Evolutionary conservation across 2,797 vertebrate species (phyloP), one percentile per base, ranked within the genome.

Genomic region (Dicrostonyx torquatus): DNA sequence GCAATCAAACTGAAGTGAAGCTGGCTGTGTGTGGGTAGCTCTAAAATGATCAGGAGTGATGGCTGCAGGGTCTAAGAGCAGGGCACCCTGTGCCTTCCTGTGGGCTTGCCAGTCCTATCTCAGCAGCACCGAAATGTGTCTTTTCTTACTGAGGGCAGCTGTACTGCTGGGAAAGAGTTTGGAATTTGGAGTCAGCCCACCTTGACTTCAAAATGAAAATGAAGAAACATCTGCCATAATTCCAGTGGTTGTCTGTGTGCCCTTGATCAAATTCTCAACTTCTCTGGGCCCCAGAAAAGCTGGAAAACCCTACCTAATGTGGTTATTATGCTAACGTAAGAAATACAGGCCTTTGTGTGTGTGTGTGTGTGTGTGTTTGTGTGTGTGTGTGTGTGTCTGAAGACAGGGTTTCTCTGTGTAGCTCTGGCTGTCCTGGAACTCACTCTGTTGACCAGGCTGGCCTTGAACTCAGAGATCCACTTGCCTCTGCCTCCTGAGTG

Each of bases 1-100:
- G 97, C 90, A 86, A 95, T 96, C 96, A 95, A 96, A 84, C 97
- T 95, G 95, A 97, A 89, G 26, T 0, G 79, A 77, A 96, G 76
- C 14, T 73, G 85, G 89, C 96, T 87, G 86, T 88, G 84, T 76
- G 55, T 6, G 24, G 79, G 45, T 70, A 20, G 88, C 62, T 64
- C 45, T 7, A 20, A 55, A 37, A 17, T 53, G 14, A 2, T 34
- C 20, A 48, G 29, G 72, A 18, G 5, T 26, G 40, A 29, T n/a
- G 13, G 62, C 53, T 34, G 9, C 50, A 5, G 83, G 26, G 68
- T 87, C 83, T 89, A 11, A 72, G 82, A 37, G 12, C 11, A 20
- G 2, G 77, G 77, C 75, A 15, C 34, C 50, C 58, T 89, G 24
- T 84, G 53, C 37, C 84, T 93, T 95, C 85, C 93, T 76, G 20